Base-by-base conservation (phyloP, 1,140 invertebrate species). In the Drosophila miranda region DNA sequence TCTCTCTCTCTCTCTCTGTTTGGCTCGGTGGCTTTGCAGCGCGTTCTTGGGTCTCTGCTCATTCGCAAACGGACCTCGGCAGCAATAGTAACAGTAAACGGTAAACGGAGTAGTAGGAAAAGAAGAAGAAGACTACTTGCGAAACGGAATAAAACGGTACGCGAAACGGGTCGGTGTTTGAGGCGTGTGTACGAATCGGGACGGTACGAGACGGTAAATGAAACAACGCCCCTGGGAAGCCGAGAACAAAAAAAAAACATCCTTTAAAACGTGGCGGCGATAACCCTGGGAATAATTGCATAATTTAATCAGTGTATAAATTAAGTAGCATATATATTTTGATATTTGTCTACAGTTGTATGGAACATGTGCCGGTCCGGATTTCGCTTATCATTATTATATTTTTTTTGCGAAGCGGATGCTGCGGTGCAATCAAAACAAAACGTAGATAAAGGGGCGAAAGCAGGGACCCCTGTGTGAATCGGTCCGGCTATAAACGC, bases 211-310 rank as follows among this genome's bases (percentile, higher is more conserved):
- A 78, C 79, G 79, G 82, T 86, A 84, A 86, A 87, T 86, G 81
- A 86, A 84, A 81, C 81, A 81, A 84, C 81, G 82, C 81, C 82
- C 34, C 81, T 71, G 81, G 74, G 78, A 63, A 62, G 62, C 60
- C 61, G 59, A 75, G 28, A 55, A 43, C 59, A 41, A 52, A 21
- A 60, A 75, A 26, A 16, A 60, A 74, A 21, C 53, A 38, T 59
- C 73, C 28, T 48, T 48, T 28, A 48, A 59, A 76, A 3, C n/a
- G 3, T 6, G 23, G 26, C 41, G 23, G 54, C 23, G 38, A 16
- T 16, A n/a, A 38, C 9, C 34, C 34, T 11, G 11, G 3, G 34
- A 38, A 13, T 13, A 38, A 13, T 38, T 38, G 34, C 34, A 38
- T 38, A 38, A 38, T 38, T 38, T 2, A 38, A 38, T 13, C 34